Evolutionary conservation across 2,113 vertebrate genomes (phyloP), one percentile per base, ranked within the genome.

Genomic region (Gavialis gangeticus): DNA sequence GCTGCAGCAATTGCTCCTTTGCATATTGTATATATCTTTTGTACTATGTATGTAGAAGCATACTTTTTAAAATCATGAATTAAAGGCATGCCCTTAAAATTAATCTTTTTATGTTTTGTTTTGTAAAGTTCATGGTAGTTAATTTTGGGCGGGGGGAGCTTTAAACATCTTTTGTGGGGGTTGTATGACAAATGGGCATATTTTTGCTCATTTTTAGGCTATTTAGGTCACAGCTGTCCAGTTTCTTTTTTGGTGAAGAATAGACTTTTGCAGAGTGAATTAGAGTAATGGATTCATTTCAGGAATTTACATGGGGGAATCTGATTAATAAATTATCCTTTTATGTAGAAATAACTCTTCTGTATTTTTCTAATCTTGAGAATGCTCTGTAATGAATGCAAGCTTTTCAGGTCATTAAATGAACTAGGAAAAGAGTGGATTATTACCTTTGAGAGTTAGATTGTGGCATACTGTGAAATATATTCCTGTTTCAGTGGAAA

Each of bases 111-210:
- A 46, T 46, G 46, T 46, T 55, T 46, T 14, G 56, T 24, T 64
- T 59, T 56, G 9, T 10, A 57, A 37, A 0, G 0, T 67, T 12
- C 16, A 19, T 66, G 30, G 8, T 46, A 15, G 27, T 76, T 71
- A 46, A 7, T 25, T 22, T 56, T 62, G 55, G 10, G 17, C 30
- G 66, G 14, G 16, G 19, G 34, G 46, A 14, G 10, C 28, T 57
- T 82, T 4, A 2, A 60, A 4, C 1, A 60, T 19, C 2, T 0
- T 15, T 27, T 58, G 56, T 9, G 30, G 34, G 59, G 75, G 28
- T 12, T 55, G 56, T 22, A 57, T 3, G 1, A 37, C 64, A 37
- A 67, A 76, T 75, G 18, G 55, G 10, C 57, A 3, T 3, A 34
- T 2, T 34, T 12, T 12, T 28, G 21, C 17, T 9, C 1, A 46